These are phyloP conservation scores for Dicranocentrus wangi DNA, from an alignment of 2,888 invertebrate genomes.

Conservation along the genomic window DNA sequence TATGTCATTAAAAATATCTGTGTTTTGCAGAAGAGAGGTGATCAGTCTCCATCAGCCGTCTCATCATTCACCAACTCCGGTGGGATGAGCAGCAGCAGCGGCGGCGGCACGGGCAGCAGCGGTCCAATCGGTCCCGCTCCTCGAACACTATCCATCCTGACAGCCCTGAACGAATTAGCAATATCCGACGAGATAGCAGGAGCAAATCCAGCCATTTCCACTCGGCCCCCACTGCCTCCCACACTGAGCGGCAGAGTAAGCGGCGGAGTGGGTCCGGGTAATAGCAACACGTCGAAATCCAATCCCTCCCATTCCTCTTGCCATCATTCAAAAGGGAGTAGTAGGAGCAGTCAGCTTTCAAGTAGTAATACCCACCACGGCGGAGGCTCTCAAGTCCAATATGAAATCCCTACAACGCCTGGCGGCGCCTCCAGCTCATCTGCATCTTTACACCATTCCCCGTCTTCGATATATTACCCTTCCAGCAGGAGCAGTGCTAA, in stretches of 20 bases:
- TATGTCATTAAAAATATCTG: slow-evolving; percentile 16
- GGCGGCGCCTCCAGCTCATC: slow-evolving; percentile 26
- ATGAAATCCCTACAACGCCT: slow-evolving; percentile 30
- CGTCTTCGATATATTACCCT: slow-evolving; percentile 7
- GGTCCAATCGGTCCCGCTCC: slow-evolving; percentile 66
- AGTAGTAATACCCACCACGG: slow-evolving; percentile 10
- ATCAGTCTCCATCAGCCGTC: slow-evolving; percentile 69
- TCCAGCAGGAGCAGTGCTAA: no score
- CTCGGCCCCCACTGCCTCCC: background rate
- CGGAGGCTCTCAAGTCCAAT: background rate
- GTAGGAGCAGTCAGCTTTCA: background rate
- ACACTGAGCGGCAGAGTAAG: slow-evolving; percentile 1
- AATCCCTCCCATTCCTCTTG: slow-evolving; percentile 48
- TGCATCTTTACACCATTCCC: slow-evolving; percentile 40
- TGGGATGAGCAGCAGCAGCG: slow-evolving; percentile 26
- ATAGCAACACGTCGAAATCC: slow-evolving; percentile 42
- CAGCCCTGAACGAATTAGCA: slow-evolving; percentile 71
- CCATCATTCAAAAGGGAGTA: slow-evolving; percentile 33
- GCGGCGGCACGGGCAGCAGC: background rate
- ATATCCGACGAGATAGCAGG: slow-evolving; percentile 54
- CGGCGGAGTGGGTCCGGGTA: slow-evolving; percentile 6
- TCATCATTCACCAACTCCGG: slow-evolving; percentile 63
- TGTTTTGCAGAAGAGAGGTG: slow-evolving; percentile 60
- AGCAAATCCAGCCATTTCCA: slow-evolving; percentile 32
- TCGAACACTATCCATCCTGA: slow-evolving; percentile 69